A percentile compares a stretch with the other conserved stretches of the same genome.
These are phyloP conservation scores for Mythimna impura DNA, from an alignment of 2,888 invertebrate genomes.

Conservation along the genomic window DNA sequence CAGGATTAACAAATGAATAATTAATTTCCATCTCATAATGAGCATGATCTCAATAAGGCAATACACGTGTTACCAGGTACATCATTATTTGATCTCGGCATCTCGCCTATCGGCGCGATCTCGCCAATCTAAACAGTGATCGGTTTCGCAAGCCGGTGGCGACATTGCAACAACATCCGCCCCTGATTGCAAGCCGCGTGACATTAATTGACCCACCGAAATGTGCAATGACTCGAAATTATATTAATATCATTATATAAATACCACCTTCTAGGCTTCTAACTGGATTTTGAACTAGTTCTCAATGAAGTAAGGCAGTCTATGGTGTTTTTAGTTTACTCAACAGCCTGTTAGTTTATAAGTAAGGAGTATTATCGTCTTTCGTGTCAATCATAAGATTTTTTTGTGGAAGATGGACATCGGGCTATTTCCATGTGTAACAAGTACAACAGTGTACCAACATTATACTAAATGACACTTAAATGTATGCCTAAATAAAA, in stretches of 20 bases:
- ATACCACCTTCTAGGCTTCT: constrained; percentile 8
- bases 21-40: constrained; percentile 31
- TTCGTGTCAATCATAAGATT: background rate
- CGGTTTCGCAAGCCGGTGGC: constrained; percentile 70
- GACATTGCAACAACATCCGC: constrained; percentile 71
- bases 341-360: background rate
- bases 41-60: constrained; percentile 56
- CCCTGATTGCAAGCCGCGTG: constrained; percentile 67
- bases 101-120: constrained; percentile 34
- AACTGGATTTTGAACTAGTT: constrained; percentile 3
- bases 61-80: constrained; percentile 56
- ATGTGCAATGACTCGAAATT: constrained; percentile 55
- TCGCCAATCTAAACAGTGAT: constrained; percentile 64
- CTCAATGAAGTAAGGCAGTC: background rate
- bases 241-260: constrained; percentile 35
- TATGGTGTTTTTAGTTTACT: background rate
- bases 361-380: background rate
- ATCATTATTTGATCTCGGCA: constrained; percentile 58
- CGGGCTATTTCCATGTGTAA: too few relatives aligned
- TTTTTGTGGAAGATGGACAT: too few relatives aligned
- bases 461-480: background rate
- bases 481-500: too few relatives aligned
- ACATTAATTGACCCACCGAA: constrained; percentile 62
- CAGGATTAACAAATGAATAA: constrained; percentile 45
- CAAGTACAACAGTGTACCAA: too few relatives aligned